Conservation (phyloP, 2,888 invertebrate genomes). For the Drosophila ochracea region DNA sequence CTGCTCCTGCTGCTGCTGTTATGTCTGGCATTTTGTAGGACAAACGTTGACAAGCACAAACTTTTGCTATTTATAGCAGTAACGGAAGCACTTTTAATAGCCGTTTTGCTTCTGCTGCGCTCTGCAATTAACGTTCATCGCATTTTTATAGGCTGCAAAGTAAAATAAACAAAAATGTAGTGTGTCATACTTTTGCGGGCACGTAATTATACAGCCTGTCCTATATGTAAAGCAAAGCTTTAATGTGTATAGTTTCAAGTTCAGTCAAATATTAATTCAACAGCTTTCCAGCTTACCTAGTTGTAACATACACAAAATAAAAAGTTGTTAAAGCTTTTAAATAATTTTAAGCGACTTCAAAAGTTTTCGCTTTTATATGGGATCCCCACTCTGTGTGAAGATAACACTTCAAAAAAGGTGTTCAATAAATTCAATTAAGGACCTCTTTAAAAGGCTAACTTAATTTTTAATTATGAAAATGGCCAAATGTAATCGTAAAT, state of each 20-base stretch:
- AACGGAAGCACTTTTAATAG: conserved; percentile 59
- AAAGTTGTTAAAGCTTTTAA: conserved; percentile 1
- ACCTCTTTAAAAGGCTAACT: background rate
- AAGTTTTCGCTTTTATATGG: background rate
- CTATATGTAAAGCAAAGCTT: conserved; percentile 1
- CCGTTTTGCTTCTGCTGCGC: conserved; percentile 35
- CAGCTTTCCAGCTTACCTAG: background rate
- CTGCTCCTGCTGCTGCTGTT: conserved; percentile 29
- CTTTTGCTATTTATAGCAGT: conserved; percentile 58
- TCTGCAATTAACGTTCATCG: conserved; percentile 73
- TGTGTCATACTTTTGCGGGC: conserved; percentile 44
- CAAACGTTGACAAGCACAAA: conserved; percentile 54
- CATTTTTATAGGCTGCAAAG: conserved; percentile 66
- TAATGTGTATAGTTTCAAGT: background rate
- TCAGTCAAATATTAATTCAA: background rate
- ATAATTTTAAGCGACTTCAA: background rate
- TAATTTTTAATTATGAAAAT: background rate
- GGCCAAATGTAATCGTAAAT: background rate
- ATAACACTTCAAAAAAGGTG: background rate
- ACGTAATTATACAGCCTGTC: conserved; percentile 19
- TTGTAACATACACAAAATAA: background rate
- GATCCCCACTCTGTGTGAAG: background rate
- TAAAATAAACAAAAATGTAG: conserved; percentile 1
- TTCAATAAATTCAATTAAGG: background rate
- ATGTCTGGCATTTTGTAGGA: conserved; percentile 36